Percentiles rank a stretch among this genome's conserved stretches.
These are phyloP conservation scores for Siniperca obscura DNA, from an alignment of 2,797 vertebrate genomes.

Conservation along the genomic window DNA sequence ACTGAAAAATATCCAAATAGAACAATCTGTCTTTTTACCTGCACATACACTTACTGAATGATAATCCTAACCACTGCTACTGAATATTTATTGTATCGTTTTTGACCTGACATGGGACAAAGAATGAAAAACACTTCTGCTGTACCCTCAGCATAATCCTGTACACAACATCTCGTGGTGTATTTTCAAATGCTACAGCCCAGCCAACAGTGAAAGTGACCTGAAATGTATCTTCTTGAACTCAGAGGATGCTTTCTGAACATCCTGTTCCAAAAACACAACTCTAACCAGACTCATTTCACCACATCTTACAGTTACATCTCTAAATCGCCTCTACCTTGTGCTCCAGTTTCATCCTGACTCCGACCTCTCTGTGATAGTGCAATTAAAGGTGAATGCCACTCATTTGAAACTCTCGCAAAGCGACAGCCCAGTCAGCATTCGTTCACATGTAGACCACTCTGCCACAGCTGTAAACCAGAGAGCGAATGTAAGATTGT, in stretches of 20 bases:
- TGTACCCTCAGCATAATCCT: slow-evolving; percentile 3
- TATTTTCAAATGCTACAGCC: not conserved
- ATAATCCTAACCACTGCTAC: not conserved
- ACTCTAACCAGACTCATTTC: not conserved
- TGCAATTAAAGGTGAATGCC: slow-evolving; percentile 23
- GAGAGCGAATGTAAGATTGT: not conserved
- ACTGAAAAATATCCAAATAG: not conserved
- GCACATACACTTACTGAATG: not conserved
- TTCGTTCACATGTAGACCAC: slow-evolving; percentile 14
- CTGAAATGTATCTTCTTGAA: slow-evolving; percentile 30
- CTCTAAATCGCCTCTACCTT: not conserved
- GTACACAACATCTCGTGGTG: slow-evolving; percentile 11
- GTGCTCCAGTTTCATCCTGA: slow-evolving; percentile 19
- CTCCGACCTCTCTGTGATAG: not conserved
- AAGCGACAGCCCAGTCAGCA: slow-evolving; percentile 39
- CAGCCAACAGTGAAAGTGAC: slow-evolving; percentile 44
- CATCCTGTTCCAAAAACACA: slow-evolving; percentile 38
- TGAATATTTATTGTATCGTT: not conserved
- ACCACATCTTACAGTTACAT: not conserved
- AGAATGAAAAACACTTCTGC: not conserved
- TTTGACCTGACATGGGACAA: slow-evolving; percentile 10
- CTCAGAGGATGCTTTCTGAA: slow-evolving; percentile 20
- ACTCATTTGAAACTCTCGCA: not conserved
- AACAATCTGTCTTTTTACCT: not conserved
- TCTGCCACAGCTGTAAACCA: not conserved